Percentiles rank a stretch among this genome's conserved stretches.
phyloP scores from a whole-genome alignment of 2,113 vertebrate genomes.

The Catharus fuscescens region DNA sequence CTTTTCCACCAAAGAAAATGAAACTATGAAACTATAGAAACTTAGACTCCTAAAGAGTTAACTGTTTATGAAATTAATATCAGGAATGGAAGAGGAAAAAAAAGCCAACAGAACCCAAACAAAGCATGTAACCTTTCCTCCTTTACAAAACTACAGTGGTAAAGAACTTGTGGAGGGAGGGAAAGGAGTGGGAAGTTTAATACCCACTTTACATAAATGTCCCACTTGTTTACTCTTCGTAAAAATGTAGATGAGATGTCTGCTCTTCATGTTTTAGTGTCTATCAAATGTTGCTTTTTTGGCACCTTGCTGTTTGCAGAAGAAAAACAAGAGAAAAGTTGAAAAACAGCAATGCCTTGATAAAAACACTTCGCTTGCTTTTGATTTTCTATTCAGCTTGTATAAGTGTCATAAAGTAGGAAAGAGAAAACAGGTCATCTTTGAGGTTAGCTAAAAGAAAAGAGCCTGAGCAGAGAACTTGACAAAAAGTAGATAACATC shows the following conservation, averaged over 20 bases:
- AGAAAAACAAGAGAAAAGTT: slow-evolving; percentile 14
- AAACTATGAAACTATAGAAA: not conserved
- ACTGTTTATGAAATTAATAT: not conserved
- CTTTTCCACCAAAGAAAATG: not conserved
- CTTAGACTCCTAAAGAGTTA: not conserved
- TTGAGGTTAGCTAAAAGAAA: slow-evolving; percentile 40
- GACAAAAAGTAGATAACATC: slow-evolving; percentile 40
- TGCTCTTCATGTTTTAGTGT: not conserved
- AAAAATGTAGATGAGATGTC: slow-evolving; percentile 20
- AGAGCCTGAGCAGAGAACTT: slow-evolving; percentile 11
- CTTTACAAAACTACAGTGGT: not conserved
- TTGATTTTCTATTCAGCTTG: slow-evolving; percentile 48
- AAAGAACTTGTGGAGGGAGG: not conserved
- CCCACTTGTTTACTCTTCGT: not conserved
- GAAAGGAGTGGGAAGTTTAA: not conserved
- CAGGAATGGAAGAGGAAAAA: not conserved
- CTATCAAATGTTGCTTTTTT: slow-evolving; percentile 32
- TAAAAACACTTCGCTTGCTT: slow-evolving; percentile 35
- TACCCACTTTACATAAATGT: not conserved
- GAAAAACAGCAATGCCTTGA: slow-evolving; percentile 9
- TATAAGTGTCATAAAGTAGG: slow-evolving; percentile 25
- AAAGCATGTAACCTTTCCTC: not conserved
- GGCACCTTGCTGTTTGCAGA: not conserved
- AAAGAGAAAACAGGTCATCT: slow-evolving; percentile 40
- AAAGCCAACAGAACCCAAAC: not conserved